phyloP scores from a whole-genome alignment of 2,113 vertebrate species.

The Brachyistius frenatus region DNA sequence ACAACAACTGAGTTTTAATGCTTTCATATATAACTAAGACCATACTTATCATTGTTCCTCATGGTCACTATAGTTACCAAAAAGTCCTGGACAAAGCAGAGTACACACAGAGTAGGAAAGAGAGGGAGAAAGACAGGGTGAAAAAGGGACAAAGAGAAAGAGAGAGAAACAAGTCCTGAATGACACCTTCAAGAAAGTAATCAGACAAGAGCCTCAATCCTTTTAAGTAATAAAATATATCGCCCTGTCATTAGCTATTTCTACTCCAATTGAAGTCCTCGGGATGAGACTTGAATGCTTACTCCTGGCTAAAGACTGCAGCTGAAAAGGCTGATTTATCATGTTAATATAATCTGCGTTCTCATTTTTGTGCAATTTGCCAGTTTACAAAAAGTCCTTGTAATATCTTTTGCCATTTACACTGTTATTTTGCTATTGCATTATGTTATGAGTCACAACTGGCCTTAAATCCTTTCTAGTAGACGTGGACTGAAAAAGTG shows the following conservation, averaged over 20 bases:
- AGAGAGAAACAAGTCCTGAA: conserved; percentile 15
- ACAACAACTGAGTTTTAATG: no score
- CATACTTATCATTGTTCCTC: not conserved
- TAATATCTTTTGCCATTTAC: conserved; percentile 4
- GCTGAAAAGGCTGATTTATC: not conserved
- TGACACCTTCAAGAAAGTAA: conserved; percentile 51
- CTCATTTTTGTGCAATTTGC: conserved; percentile 8
- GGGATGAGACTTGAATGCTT: conserved; percentile 32
- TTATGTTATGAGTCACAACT: conserved; percentile 8
- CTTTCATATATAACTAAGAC: not conserved
- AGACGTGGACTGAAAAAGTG: not conserved
- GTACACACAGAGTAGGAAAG: not conserved
- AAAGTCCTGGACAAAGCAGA: not conserved
- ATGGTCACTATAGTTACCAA: not conserved
- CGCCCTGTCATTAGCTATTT: conserved; percentile 43
- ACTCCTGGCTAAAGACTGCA: conserved; percentile 21
- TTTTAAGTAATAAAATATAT: conserved; percentile 52
- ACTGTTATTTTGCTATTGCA: conserved; percentile 5
- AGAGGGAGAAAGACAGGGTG: not conserved
- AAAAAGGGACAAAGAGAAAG: not conserved
- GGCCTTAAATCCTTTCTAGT: not conserved
- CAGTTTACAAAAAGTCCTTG: conserved; percentile 3
- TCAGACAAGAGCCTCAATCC: conserved; percentile 42
- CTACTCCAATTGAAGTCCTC: conserved; percentile 31
- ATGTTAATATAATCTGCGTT: conserved; percentile 14